phyloP scores from a whole-genome alignment of 2,797 vertebrate genomes.

The Gobio occitaniae region DNA sequence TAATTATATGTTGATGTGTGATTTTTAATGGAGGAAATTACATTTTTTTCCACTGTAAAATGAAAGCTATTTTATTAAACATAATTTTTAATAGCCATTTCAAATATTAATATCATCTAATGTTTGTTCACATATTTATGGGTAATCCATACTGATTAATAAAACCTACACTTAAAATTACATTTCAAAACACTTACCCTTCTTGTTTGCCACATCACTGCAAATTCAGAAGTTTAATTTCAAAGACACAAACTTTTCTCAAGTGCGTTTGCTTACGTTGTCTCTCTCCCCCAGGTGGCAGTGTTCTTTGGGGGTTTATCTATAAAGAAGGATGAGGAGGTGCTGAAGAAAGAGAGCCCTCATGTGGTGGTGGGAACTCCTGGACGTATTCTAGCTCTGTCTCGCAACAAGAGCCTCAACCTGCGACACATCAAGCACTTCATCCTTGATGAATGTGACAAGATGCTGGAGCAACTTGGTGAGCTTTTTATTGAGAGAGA shows the following conservation, averaged over 20 bases:
- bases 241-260: neutral
- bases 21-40: neutral
- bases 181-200: neutral
- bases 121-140: neutral
- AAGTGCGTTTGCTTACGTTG: neutral
- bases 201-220: neutral
- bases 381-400: slow-evolving; percentile 82
- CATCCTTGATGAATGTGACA: slow-evolving; percentile 87
- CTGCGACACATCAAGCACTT: slow-evolving; percentile 86
- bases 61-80: neutral
- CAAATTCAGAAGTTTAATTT: neutral
- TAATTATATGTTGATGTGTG: neutral
- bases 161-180: neutral
- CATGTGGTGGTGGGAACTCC: slow-evolving; percentile 86
- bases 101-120: neutral
- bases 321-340: slow-evolving; percentile 86
- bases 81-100: neutral
- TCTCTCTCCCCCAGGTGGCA: slow-evolving; percentile 72
- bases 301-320: slow-evolving; percentile 86
- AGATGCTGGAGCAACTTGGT: slow-evolving; percentile 89
- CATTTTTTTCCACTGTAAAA: neutral
- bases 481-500: slow-evolving; percentile 58
- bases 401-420: slow-evolving; percentile 84
- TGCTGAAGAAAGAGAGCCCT: slow-evolving; percentile 84
- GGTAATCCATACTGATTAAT: neutral